A percentile compares a stretch with the other conserved stretches of the same genome.
These are phyloP conservation scores for Typhlichthys eigenmanni DNA, from an alignment of 2,797 vertebrate genomes.

Conservation along the genomic window DNA sequence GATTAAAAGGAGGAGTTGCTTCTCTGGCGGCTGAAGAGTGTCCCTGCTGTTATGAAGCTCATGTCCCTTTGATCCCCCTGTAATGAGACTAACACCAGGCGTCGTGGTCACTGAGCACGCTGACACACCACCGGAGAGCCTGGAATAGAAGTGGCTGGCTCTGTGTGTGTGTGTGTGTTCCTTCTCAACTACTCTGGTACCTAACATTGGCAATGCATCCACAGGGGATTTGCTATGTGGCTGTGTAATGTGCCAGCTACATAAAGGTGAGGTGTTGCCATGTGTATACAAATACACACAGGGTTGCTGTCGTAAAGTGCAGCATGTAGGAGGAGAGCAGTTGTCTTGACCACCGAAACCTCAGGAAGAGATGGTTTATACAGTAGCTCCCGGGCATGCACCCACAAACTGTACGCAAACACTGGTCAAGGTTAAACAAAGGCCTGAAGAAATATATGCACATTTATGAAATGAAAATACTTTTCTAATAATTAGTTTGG, in stretches of 20 bases:
- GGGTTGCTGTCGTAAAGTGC: background rate
- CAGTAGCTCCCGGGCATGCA: too few species aligned
- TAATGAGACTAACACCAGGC: slow-evolving; percentile 77
- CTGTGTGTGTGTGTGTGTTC: slow-evolving; percentile 12
- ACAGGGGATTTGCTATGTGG: slow-evolving; percentile 50
- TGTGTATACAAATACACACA: slow-evolving; percentile 53
- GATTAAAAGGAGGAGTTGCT: slow-evolving; percentile 70
- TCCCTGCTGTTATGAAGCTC: slow-evolving; percentile 71
- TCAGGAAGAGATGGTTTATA: too few species aligned
- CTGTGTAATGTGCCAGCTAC: slow-evolving; percentile 39
- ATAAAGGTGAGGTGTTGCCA: slow-evolving; percentile 43
- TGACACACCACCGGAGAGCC: slow-evolving; percentile 67
- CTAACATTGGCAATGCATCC: slow-evolving; percentile 52
- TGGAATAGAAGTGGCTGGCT: slow-evolving; percentile 21
- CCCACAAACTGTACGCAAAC: too few species aligned
- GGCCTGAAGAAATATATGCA: too few species aligned
- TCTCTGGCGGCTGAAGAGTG: slow-evolving; percentile 68
- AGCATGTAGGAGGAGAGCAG: background rate
- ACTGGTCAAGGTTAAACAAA: too few species aligned
- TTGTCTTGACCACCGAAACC: background rate
- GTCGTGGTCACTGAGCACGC: slow-evolving; percentile 73
- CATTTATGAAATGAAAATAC: too few species aligned
- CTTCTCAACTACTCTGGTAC: slow-evolving; percentile 51
- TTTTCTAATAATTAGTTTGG: too few species aligned
- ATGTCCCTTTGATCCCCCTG: slow-evolving; percentile 74